phyloP scores from a whole-genome alignment of 2,113 vertebrate species.

The Egretta garzetta region DNA sequence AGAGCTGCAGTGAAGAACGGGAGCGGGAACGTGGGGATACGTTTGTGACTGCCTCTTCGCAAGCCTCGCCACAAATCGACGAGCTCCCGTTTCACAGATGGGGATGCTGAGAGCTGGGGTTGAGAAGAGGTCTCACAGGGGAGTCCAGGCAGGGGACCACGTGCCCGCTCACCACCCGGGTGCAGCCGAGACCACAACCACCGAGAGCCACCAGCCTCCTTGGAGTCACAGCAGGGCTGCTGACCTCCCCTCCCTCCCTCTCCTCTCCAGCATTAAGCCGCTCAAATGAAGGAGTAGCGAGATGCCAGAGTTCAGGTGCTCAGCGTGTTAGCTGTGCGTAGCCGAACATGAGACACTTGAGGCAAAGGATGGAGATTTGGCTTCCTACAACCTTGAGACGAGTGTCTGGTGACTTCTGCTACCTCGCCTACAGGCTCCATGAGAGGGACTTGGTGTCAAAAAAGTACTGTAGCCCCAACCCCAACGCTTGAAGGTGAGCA shows the following conservation, averaged over 20 bases:
- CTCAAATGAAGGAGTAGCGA: neutral
- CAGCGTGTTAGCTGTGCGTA: rapidly evolving
- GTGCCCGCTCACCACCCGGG: neutral
- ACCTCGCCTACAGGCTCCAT: neutral
- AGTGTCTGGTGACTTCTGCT: neutral
- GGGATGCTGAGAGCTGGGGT: neutral
- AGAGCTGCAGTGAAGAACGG: neutral
- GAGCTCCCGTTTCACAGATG: neutral
- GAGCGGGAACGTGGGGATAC: rapidly evolving
- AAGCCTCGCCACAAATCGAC: rapidly evolving
- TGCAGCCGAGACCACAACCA: neutral
- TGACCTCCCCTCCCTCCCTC: neutral
- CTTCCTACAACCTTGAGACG: neutral
- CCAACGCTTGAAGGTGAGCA: neutral
- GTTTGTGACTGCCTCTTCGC: neutral
- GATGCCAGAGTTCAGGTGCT: neutral
- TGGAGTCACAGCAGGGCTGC: neutral
- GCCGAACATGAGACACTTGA: neutral
- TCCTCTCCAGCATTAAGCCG: rapidly evolving
- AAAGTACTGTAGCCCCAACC: neutral
- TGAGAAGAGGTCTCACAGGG: neutral
- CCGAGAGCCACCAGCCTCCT: neutral
- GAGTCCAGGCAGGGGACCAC: neutral
- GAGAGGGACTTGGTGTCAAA: neutral
- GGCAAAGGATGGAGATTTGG: neutral